Conservation (phyloP, 2,888 invertebrate species). For the Drosophila leonis region DNA sequence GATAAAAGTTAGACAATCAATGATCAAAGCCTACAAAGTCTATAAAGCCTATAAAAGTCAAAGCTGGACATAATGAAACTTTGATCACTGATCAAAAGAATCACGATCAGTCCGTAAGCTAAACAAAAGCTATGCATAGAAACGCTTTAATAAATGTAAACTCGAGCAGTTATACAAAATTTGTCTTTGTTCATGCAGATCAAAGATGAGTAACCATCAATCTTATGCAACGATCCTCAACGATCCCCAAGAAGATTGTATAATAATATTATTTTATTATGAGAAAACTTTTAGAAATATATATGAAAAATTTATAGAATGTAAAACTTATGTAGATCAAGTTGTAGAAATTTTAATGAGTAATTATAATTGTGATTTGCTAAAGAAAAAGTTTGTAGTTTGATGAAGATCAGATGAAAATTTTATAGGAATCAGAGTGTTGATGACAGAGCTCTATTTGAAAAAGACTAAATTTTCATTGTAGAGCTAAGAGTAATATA, state of each 20-base stretch:
- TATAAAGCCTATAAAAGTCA: not conserved
- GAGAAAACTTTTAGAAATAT: not conserved
- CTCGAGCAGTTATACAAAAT: conserved; percentile 15
- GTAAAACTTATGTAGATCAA: too few species aligned
- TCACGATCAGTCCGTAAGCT: not conserved
- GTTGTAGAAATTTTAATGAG: not conserved
- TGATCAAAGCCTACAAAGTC: not conserved
- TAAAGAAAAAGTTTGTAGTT: not conserved
- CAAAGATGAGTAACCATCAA: conserved; percentile 6
- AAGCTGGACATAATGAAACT: not conserved
- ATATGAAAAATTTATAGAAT: not conserved
- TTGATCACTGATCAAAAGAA: conserved; percentile 2
- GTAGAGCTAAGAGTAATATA: not conserved
- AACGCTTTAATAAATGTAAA: conserved; percentile 17
- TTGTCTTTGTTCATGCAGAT: conserved; percentile 1
- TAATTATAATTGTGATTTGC: not conserved
- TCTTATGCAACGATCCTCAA: conserved; percentile 11
- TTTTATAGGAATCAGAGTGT: not conserved
- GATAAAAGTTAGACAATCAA: conserved; percentile 1
- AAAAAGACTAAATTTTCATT: not conserved
- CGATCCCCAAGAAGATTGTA: not conserved
- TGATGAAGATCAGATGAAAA: not conserved
- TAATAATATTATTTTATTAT: not conserved
- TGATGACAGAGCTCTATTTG: not conserved
- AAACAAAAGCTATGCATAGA: conserved; percentile 1